Base-by-base conservation (phyloP, 2,113 vertebrate species). In the Aphyosemion australe region DNA sequence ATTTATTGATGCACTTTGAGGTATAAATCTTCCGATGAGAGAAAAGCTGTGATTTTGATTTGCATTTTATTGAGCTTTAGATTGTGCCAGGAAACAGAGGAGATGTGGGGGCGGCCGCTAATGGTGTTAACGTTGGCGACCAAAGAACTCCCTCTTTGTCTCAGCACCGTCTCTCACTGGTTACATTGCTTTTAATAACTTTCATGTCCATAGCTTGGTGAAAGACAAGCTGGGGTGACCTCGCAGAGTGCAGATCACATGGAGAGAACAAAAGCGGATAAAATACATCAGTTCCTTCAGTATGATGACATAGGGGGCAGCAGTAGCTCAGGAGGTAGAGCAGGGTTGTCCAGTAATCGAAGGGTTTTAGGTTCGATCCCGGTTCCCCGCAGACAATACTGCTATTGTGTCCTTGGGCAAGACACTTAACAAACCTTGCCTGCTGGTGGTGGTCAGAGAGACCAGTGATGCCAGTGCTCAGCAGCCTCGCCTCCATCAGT, bases 1-100 rank as follows among this genome's bases (percentile, higher is more conserved):
- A 59, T 85, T 87, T 76, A 87, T 71, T 78, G 75, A 81, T 16
- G 32, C 74, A 61, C 82, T 89, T 84, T 84, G 74, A 84, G 69
- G 79, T 87, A 85, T 73, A 83, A 86, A 84, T 84, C 81, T 83
- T 73, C 70, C 11, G 7, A 77, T 71, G 79, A 79, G 69, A 20
- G 66, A 70, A 18, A 53, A 18, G 62, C 48, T n/a, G 64, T 62
- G 69, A 79, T 63, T 85, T 77, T 74, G 68, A 81, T 84, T 84
- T 73, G 80, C 88, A 85, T 86, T 85, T 87, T 79, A 85, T 87
- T 76, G 76, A 76, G 76, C 65, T 82, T 75, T 42, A 67, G 69
- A 83, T 75, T 73, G 69, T 14, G 1, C 45, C 5, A 26, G 64
- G 82, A 79, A 79, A 82, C 86, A 80, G 76, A 79, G 80, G 80